These are phyloP conservation scores for Stegastes partitus DNA, from an alignment of 2,113 vertebrate species.

Conservation along the genomic window DNA sequence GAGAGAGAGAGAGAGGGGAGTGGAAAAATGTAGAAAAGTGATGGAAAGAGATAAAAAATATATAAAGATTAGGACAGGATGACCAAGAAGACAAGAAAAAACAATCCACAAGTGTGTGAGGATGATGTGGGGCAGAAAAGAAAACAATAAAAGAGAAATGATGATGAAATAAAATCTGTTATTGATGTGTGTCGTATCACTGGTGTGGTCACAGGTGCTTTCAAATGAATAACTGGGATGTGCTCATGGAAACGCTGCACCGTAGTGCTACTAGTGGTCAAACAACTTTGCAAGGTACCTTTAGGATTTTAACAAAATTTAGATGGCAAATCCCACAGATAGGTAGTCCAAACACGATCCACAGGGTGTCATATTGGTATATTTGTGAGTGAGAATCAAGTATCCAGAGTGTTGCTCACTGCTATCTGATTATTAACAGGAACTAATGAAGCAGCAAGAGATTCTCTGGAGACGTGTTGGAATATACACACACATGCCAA, in stretches of 20 bases:
- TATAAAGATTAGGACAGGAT: constrained; percentile 1
- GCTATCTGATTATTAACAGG: constrained; percentile 59
- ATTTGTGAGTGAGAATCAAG: neutral
- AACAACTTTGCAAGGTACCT: no score
- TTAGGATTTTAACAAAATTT: no score
- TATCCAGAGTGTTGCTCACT: constrained; percentile 8
- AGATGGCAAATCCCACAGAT: no score
- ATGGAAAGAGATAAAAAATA: constrained; percentile 34
- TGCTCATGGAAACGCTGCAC: no score
- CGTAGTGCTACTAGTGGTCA: no score
- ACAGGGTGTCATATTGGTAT: neutral
- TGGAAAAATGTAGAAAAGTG: constrained; percentile 38
- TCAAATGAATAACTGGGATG: no score
- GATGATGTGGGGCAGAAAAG: neutral
- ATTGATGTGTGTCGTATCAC: no score
- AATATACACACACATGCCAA: constrained; percentile 11
- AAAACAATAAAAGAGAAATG: neutral
- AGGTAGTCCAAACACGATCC: constrained; percentile 2
- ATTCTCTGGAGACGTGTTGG: constrained; percentile 39
- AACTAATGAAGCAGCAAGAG: constrained; percentile 55
- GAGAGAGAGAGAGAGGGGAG: constrained; percentile 32
- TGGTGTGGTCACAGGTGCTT: no score
- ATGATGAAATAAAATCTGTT: neutral
- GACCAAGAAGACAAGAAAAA: neutral
- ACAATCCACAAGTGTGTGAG: constrained; percentile 29